Percentiles rank a stretch among this genome's conserved stretches.
These are phyloP conservation scores for Rotaria magnacalcarata DNA, from an alignment of 2,888 invertebrate species.

Conservation along the genomic window DNA sequence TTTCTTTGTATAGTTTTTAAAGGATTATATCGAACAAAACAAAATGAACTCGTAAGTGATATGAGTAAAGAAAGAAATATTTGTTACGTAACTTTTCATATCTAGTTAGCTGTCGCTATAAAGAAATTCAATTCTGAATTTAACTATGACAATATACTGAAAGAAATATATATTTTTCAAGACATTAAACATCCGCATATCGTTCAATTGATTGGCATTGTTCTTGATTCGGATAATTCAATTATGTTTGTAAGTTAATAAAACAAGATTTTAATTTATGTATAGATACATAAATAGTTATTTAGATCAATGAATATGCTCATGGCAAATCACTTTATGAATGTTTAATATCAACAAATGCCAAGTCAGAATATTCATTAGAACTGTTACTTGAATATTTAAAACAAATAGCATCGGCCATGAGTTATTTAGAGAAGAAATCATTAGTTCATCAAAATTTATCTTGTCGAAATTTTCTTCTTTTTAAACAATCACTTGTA, in stretches of 20 bases:
- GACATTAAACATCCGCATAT: not conserved
- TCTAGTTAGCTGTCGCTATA: not conserved
- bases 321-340: not conserved
- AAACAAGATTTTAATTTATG: not conserved
- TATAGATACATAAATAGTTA: too few species aligned
- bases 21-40: constrained; percentile 26
- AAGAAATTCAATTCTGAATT: not conserved
- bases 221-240: not conserved
- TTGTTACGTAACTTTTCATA: not conserved
- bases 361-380: not conserved
- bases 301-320: constrained; percentile 3
- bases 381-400: constrained; percentile 5
- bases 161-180: not conserved
- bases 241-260: constrained; percentile 3
- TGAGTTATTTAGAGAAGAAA: constrained; percentile 16
- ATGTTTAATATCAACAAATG: constrained; percentile 1
- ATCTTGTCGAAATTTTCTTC: constrained; percentile 13
- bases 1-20: not conserved
- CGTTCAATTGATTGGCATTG: not conserved
- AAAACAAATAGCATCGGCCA: constrained; percentile 26
- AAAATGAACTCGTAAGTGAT: not conserved
- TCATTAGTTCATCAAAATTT: not conserved
- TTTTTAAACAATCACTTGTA: constrained; percentile 27
- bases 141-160: not conserved
- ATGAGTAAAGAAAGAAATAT: not conserved